Conservation (phyloP, 2,113 vertebrate species). For the Mystacornis crossleyi region DNA sequence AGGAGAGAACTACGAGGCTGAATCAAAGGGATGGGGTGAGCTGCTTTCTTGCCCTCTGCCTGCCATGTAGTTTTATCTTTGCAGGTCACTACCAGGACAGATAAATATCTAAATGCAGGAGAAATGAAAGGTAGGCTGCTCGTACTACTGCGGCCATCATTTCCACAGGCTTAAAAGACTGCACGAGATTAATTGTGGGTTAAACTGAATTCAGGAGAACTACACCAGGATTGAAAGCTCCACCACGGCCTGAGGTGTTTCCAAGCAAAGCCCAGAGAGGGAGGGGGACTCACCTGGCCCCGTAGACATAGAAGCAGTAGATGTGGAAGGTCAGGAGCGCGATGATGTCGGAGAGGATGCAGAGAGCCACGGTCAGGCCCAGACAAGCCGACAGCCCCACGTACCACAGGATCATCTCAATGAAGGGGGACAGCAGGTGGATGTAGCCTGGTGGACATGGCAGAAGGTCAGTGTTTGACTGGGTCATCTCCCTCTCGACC, state of each 20-base stretch:
- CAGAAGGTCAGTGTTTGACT: neutral
- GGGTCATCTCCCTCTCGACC: neutral
- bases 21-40: neutral
- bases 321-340: slow-evolving; percentile 97
- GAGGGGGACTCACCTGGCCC: slow-evolving; percentile 85
- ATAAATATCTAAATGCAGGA: neutral
- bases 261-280: neutral
- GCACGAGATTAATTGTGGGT: neutral
- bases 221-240: neutral
- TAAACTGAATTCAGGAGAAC: neutral
- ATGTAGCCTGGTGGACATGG: slow-evolving; percentile 85
- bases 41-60: neutral
- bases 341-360: slow-evolving; percentile 91
- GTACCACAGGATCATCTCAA: slow-evolving; percentile 95
- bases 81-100: neutral
- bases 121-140: neutral
- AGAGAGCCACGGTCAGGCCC: slow-evolving; percentile 90
- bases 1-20: neutral
- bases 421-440: slow-evolving; percentile 93
- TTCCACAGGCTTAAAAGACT: neutral
- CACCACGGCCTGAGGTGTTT: neutral
- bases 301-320: slow-evolving; percentile 99
- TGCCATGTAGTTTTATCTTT: neutral
- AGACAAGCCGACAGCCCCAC: slow-evolving; percentile 91
- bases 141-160: neutral